Conservation (phyloP, 1,140 invertebrate species). For the Episyrphus balteatus region DNA sequence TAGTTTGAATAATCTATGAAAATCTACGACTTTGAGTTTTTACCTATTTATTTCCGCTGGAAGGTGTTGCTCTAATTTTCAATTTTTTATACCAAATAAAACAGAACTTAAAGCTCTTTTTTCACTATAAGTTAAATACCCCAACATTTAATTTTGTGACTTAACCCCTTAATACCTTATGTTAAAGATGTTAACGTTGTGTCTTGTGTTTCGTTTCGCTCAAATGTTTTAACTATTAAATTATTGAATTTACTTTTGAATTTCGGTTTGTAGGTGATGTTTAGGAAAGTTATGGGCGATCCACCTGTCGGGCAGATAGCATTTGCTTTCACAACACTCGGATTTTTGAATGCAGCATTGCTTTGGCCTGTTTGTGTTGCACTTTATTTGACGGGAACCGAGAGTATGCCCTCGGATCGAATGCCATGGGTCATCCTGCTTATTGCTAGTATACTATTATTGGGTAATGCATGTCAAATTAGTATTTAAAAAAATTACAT, state of each 20-base stretch:
- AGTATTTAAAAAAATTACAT: neutral
- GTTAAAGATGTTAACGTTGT: no score
- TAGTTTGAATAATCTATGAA: no score
- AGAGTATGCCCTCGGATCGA: conserved; percentile 63
- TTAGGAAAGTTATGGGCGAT: conserved; percentile 85
- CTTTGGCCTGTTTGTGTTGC: conserved; percentile 77
- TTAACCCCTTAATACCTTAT: no score
- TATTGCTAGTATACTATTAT: conserved; percentile 60
- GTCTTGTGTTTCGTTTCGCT: no score
- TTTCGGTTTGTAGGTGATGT: conserved; percentile 55
- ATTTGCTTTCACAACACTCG: conserved; percentile 76
- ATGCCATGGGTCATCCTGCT: conserved; percentile 73
- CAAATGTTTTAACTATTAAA: no score
- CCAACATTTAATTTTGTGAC: no score
- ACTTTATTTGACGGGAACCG: conserved; percentile 73
- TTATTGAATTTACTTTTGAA: neutral
- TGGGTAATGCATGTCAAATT: conserved; percentile 43
- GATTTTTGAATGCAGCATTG: conserved; percentile 68
- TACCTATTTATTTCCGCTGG: no score
- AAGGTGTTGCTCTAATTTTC: no score
- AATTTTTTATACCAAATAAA: no score
- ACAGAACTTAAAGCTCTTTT: no score
- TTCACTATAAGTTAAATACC: no score
- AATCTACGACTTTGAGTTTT: no score
- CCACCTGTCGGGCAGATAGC: conserved; percentile 77